phyloP scores from a whole-genome alignment of 2,888 invertebrate species.

The Thelaira solivaga region DNA sequence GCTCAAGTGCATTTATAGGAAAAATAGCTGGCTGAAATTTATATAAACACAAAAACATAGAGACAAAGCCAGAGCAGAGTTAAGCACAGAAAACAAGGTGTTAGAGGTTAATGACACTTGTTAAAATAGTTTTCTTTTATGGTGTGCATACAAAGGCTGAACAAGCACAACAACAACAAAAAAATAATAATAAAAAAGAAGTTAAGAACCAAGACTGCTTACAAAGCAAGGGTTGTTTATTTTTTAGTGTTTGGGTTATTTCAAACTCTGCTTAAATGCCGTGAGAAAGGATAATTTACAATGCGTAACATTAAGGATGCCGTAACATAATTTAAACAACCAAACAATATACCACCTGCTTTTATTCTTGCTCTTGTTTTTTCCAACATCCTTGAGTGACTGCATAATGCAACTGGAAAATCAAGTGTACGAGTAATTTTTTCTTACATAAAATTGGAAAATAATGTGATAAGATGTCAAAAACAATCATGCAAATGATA shows the following conservation, averaged over 20 bases:
- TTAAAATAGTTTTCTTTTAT: too few species aligned
- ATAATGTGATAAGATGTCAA: conserved; percentile 54
- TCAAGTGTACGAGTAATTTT: conserved; percentile 51
- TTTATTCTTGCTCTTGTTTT: not conserved
- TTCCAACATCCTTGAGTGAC: not conserved
- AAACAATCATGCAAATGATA: conserved; percentile 55
- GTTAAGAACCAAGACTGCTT: conserved; percentile 2
- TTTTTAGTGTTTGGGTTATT: not conserved
- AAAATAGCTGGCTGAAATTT: conserved; percentile 37
- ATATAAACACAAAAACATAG: conserved; percentile 28
- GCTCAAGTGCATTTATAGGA: too few species aligned
- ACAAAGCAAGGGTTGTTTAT: conserved; percentile 34
- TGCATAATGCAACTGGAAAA: conserved; percentile 23
- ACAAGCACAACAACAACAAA: too few species aligned
- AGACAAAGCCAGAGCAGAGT: not conserved
- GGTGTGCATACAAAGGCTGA: too few species aligned
- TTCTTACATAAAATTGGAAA: conserved; percentile 27
- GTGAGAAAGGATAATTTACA: conserved; percentile 58
- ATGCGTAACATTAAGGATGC: conserved; percentile 15
- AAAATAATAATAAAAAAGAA: not conserved
- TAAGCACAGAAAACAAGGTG: conserved; percentile 40
- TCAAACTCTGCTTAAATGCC: conserved; percentile 31
- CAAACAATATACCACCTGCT: conserved; percentile 48
- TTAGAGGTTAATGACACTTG: conserved; percentile 62
- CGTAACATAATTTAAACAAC: conserved; percentile 7